Percentiles rank a stretch among this genome's conserved stretches.
These are phyloP conservation scores for Clarias magur DNA, from an alignment of 2,113 vertebrate species.

Conservation along the genomic window DNA sequence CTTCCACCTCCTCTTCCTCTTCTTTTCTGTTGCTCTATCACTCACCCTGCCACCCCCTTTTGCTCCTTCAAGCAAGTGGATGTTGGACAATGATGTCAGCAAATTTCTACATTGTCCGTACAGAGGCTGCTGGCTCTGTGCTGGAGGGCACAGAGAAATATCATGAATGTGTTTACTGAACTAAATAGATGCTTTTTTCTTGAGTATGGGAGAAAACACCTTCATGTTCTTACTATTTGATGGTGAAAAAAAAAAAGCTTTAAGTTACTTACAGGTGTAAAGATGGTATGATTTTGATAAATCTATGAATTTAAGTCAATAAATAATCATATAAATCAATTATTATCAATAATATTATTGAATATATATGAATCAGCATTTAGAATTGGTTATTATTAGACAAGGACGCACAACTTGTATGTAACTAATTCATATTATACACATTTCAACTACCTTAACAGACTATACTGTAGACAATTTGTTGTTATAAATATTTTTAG, in stretches of 20 bases:
- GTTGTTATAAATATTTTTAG: not conserved
- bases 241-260: constrained; percentile 16
- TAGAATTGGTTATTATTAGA: not conserved
- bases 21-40: constrained; percentile 20
- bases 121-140: constrained; percentile 62
- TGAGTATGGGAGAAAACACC: not conserved
- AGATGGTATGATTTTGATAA: not conserved
- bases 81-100: constrained; percentile 78
- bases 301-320: not conserved
- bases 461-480: not conserved
- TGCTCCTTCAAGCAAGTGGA: constrained; percentile 64
- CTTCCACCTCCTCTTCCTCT: constrained; percentile 18
- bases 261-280: not conserved
- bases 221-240: not conserved
- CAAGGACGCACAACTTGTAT: not conserved
- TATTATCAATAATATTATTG: not conserved
- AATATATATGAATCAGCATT: not conserved
- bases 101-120: constrained; percentile 63
- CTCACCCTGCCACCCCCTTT: constrained; percentile 10
- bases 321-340: not conserved
- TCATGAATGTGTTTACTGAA: too few species aligned
- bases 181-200: not conserved
- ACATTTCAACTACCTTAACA: not conserved
- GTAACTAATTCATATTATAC: not conserved
- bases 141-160: constrained; percentile 49